Evolutionary conservation across 2,113 vertebrate species (phyloP), one percentile per base, ranked within the genome.

Genomic region (Telmatochromis brichardi): DNA sequence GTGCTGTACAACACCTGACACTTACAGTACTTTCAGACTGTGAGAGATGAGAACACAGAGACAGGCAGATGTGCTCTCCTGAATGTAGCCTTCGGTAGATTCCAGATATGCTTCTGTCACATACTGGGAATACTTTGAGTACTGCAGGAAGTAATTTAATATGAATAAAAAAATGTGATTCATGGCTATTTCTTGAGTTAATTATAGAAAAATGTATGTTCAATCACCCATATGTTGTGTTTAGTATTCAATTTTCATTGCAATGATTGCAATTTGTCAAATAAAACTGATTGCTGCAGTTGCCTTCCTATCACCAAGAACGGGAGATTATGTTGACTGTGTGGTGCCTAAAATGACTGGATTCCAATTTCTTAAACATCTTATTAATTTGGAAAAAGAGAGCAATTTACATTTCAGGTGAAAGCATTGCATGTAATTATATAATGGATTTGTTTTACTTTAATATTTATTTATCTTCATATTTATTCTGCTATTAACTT

Each of bases 31-130:
- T 85, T 92, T 95, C 93, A 93, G 88, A 95, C 94, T 88, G 90
- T 94, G 92, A 84, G 85, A 90, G 84, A 96, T 96, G 95, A 92
- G 82, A 92, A 95, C 88, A 90, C 88, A 71, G 88, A 93, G 90
- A 96, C 95, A 91, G 85, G 96, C 91, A 94, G 45, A 94, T 92
- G 93, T 92, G 88, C 89, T 92, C 91, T 93, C 86, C 86, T 87
- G 54, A 89, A 89, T 80, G 82, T 79, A 87, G 13, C 89, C 86
- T 89, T 63, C 14, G 83, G 87, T 12, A 76, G 80, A 23, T 73
- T 80, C 68, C 83, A 88, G 80, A 55, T 90, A 87, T 81, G 85
- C 85, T 73, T 85, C 28, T 81, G 47, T 86, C 37, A 85, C 21
- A 68, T 23, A 40, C 9, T 73, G 40, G 21, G 13, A 26, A 45